phyloP scores from a whole-genome alignment of 2,113 vertebrate species.

The Apteryx mantelli region DNA sequence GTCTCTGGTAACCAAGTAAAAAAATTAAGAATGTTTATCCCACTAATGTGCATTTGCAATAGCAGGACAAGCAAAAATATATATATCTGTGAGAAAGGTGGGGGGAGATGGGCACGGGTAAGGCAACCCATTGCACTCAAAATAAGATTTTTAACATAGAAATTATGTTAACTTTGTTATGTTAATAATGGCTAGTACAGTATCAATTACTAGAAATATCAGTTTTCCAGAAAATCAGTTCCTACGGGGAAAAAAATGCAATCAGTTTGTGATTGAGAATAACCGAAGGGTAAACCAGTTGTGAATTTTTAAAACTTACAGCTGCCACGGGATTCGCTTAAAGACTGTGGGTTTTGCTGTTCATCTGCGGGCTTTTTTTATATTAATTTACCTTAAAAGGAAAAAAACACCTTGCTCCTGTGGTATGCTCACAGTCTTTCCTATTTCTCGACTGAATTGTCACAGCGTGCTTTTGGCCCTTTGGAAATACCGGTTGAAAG shows the following conservation, averaged over 20 bases:
- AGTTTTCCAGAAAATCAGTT: not conserved
- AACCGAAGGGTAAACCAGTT: not conserved
- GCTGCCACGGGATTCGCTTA: not conserved
- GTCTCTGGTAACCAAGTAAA: not conserved
- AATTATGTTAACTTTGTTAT: not conserved
- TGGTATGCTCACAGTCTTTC: not conserved
- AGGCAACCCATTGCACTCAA: rapidly evolving
- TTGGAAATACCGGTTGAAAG: not conserved
- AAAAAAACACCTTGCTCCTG: not conserved
- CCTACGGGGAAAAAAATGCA: not conserved
- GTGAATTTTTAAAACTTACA: not conserved
- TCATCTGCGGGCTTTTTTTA: not conserved
- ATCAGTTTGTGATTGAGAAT: not conserved
- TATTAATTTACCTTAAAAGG: not conserved
- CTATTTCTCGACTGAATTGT: not conserved
- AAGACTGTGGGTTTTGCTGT: not conserved
- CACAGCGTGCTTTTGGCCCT: not conserved
- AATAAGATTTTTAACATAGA: not conserved
- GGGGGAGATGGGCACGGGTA: not conserved
- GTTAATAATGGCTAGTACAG: not conserved
- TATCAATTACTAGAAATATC: not conserved
- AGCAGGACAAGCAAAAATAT: not conserved
- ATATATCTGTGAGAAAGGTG: not conserved
- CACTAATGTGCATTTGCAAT: not conserved
- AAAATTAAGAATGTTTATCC: not conserved